Base-by-base conservation (phyloP, 2,113 vertebrate genomes). In the Eulemur rufifrons region DNA sequence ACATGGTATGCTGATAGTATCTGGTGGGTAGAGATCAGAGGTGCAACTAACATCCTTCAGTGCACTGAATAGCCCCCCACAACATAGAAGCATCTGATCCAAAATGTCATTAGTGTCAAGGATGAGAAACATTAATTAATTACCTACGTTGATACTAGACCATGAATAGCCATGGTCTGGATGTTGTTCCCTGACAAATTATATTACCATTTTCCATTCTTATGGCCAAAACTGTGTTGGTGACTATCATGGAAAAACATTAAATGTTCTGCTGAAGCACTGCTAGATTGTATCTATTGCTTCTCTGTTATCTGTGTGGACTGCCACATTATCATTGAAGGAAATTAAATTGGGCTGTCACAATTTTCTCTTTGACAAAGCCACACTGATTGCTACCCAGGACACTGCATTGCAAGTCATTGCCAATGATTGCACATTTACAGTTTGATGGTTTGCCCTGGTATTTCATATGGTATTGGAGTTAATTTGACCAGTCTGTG, bases 261-360 rank as follows among this genome's bases (percentile, higher is more conserved):
- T 66, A 47, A 85, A 23, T 80, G 50, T n/a, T 45, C 21, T 91
- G 61, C 63, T 34, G 59, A 71, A 66, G 21, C 42, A 45, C 15
- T 54, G 25, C 1, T 45, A 52, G 52, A 77, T 73, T 66, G 3
- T 68, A 52, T 93, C 73, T 89, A 4, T 71, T 63, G 6, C 80
- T 82, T 61, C 71, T 29, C 3, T 63, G 14, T 54, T 89, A 45
- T 89, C 74, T 61, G 0, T 4, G 15, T 42, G 32, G n/a, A 29
- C 27, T 15, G 54, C 52, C 42, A 47, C 39, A n/a, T 90, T 87
- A 37, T 92, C 61, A 27, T 1, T 37, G 61, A 59, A 95, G 54
- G 68, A 97, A 96, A 90, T 96, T 90, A 95, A 85, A 91, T 32
- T 91, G 12, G 29, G 5, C 42, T 83, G 32, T 80, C 78, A 84